Evolutionary conservation across 1,140 invertebrate genomes (phyloP), one percentile per base, ranked within the genome.

Genomic region (Heliothis subflexa): DNA sequence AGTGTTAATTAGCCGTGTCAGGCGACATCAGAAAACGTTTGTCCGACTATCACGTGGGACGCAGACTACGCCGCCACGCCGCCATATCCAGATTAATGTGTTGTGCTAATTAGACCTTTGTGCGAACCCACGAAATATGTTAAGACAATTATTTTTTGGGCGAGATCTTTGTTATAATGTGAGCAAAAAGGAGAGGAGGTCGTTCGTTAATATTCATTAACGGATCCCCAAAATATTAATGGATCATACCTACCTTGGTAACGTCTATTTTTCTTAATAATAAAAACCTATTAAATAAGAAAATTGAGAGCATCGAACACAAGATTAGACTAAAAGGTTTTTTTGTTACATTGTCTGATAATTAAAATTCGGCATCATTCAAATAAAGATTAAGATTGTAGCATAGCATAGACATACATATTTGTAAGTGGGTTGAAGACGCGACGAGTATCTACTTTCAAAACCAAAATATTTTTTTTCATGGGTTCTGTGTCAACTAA

Each of bases 1-100:
- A 64, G 11, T 10, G 62, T 18, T 64, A 18, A 64, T 64, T 64
- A 47, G 62, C 7, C 62, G 62, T 64, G 40, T 64, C 62, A 64
- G 62, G 18, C 16, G n/a, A 47, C 62, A 16, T 49, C 40, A 45
- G 62, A 18, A 49, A 11, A 49, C 40, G 18, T 21, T 64, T 64
- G 61, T 45, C 12, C 33, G 18, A 45, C 14, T 61, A 64, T 64
- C 40, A 45, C 57, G 57, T 28, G 57, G 57, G 57, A 61, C 25
- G 57, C 25, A 12, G 57, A 61, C 57, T 61, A 61, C 21, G 4
- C 54, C 25, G 25, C 21, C 21, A 61, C 11, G 25, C 25, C 5
- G 10, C 12, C 57, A 33, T 61, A 61, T 28, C 57, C 25, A 61
- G 57, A 61, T 61, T 61, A 61, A 61, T 61, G 57, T 61, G 57